A percentile compares a stretch with the other conserved stretches of the same genome.
phyloP scores from a whole-genome alignment of 2,113 vertebrate genomes.

The Lasiurus cinereus region DNA sequence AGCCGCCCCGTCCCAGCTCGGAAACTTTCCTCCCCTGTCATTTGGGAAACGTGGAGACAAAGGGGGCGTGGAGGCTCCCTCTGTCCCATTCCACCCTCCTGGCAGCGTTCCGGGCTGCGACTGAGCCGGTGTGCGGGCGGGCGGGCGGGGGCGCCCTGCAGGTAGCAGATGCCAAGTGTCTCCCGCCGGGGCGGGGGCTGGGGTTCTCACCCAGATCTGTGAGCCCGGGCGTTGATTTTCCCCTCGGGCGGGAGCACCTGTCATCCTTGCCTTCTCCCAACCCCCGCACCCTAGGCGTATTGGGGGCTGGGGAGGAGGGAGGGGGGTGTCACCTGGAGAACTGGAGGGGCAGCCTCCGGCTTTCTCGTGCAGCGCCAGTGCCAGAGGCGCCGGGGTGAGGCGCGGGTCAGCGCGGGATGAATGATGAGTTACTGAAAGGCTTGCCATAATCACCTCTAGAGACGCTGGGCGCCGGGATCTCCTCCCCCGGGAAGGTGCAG shows the following conservation, averaged over 20 bases:
- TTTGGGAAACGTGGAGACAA: slow-evolving; percentile 77
- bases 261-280: neutral
- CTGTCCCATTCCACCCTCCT: slow-evolving; percentile 48
- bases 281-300: neutral
- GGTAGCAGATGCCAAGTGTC: slow-evolving; percentile 60
- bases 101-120: slow-evolving; percentile 41
- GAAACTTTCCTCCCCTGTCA: slow-evolving; percentile 74
- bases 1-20: slow-evolving; percentile 40
- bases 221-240: slow-evolving; percentile 43
- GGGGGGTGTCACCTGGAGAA: slow-evolving; percentile 31
- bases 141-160: slow-evolving; percentile 53
- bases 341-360: neutral
- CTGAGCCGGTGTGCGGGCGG: neutral
- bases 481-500: slow-evolving; percentile 51
- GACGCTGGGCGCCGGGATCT: neutral
- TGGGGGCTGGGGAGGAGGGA: neutral
- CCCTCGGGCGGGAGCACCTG: slow-evolving; percentile 61
- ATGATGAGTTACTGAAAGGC: slow-evolving; percentile 75
- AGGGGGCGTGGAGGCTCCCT: slow-evolving; percentile 80
- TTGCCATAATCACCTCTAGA: slow-evolving; percentile 63
- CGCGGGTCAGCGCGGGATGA: slow-evolving; percentile 62
- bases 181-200: neutral
- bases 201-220: neutral
- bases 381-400: slow-evolving; percentile 67
- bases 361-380: neutral